These are phyloP conservation scores for Xiphydria camelus DNA, from an alignment of 2,888 invertebrate species.

Conservation along the genomic window DNA sequence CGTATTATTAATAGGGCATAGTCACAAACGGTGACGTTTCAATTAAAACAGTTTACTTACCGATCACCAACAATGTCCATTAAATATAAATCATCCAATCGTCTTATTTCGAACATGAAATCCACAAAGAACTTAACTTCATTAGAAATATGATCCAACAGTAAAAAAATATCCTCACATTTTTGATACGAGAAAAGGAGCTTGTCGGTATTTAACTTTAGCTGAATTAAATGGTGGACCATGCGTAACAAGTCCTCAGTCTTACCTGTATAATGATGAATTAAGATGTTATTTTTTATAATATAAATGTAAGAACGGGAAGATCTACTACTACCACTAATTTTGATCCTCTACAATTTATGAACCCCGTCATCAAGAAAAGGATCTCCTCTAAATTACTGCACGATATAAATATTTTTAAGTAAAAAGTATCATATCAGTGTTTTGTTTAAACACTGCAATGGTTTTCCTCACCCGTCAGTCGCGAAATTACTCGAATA, in stretches of 20 bases:
- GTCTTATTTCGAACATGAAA: constrained; percentile 41
- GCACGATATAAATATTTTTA: constrained; percentile 6
- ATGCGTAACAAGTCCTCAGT: constrained; percentile 29
- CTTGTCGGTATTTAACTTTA: constrained; percentile 27
- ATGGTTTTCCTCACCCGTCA: constrained; percentile 33
- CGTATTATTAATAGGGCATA: too few species aligned
- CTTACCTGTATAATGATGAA: constrained; percentile 20
- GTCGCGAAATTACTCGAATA: constrained; percentile 31
- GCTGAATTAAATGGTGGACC: constrained; percentile 36
- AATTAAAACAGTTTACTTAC: constrained; percentile 28
- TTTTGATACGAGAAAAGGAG: constrained; percentile 25
- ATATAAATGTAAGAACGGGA: too few species aligned
- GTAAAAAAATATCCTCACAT: constrained; percentile 33
- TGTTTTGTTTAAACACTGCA: too few species aligned
- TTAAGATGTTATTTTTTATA: neutral
- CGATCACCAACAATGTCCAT: constrained; percentile 34
- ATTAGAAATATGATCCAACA: constrained; percentile 37
- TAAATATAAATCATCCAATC: constrained; percentile 29
- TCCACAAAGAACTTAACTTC: constrained; percentile 40
- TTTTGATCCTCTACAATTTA: too few species aligned
- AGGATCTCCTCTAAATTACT: too few species aligned
- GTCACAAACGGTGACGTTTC: too few species aligned
- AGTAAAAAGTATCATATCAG: neutral
- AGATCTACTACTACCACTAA: too few species aligned
- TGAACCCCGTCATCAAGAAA: too few species aligned